Conservation (phyloP, 2,113 vertebrate genomes). For the Myrmophylax atrothorax region DNA sequence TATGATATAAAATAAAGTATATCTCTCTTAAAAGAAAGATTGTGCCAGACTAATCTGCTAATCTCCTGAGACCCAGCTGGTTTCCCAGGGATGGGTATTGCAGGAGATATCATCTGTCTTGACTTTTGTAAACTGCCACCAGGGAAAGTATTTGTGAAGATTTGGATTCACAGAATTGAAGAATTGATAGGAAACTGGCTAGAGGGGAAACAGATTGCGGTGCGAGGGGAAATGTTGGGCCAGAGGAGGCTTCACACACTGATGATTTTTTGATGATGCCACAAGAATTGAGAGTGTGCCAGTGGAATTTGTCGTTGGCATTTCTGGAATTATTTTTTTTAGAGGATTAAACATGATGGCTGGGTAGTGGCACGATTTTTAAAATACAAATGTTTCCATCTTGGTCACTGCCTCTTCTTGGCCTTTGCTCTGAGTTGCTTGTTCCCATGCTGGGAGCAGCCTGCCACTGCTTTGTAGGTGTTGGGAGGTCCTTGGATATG, state of each 20-base stretch:
- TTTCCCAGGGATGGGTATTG: neutral
- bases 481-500: neutral
- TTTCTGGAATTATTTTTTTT: neutral
- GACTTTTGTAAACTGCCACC: neutral
- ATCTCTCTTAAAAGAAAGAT: neutral
- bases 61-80: neutral
- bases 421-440: neutral
- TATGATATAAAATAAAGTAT: neutral
- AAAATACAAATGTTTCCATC: neutral
- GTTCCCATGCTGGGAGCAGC: neutral
- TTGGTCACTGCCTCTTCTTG: neutral
- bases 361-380: neutral
- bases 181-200: neutral
- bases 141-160: neutral
- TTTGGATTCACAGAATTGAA: neutral
- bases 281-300: neutral
- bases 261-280: neutral
- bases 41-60: neutral
- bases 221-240: neutral
- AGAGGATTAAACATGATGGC: neutral
- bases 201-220: neutral
- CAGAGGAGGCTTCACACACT: neutral
- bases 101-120: neutral
- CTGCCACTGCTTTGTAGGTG: accelerated
- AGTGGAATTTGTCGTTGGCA: neutral